A percentile compares a stretch with the other conserved stretches of the same genome.
Evolutionary conservation across 2,888 invertebrate genomes (phyloP).

Genomic region (Lamellibrachia satsuma): DNA sequence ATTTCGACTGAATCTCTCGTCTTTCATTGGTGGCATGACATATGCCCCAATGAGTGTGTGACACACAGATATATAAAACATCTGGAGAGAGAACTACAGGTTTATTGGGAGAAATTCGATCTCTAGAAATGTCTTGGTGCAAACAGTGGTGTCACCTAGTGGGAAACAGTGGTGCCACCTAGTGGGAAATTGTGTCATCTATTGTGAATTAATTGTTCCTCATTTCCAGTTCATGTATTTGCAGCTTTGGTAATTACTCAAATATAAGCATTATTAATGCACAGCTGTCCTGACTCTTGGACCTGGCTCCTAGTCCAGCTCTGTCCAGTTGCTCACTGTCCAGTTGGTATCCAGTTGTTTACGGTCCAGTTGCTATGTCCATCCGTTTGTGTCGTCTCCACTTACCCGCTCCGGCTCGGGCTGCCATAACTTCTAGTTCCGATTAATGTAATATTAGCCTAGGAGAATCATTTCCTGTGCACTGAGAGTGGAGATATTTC

Average conservation of each 20-base stretch:
- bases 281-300: background rate
- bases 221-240: background rate
- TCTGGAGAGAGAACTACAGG: too few relatives aligned
- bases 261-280: background rate
- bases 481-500: background rate
- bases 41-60: too few relatives aligned
- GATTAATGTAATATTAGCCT: background rate
- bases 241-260: background rate
- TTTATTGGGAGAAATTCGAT: too few relatives aligned
- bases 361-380: slow-evolving; percentile 3
- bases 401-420: background rate
- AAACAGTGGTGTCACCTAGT: background rate
- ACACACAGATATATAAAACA: too few relatives aligned
- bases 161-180: background rate
- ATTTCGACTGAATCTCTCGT: too few relatives aligned
- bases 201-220: too few relatives aligned
- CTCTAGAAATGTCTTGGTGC: background rate
- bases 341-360: background rate
- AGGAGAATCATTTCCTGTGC: slow-evolving; percentile 4
- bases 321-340: background rate
- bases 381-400: background rate
- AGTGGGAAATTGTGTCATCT: background rate
- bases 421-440: background rate
- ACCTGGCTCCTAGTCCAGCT: background rate
- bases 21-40: too few relatives aligned